Percentiles rank a stretch among this genome's conserved stretches.
Evolutionary conservation across 2,888 invertebrate genomes (phyloP).

Genomic region (Conistra vaccinii): DNA sequence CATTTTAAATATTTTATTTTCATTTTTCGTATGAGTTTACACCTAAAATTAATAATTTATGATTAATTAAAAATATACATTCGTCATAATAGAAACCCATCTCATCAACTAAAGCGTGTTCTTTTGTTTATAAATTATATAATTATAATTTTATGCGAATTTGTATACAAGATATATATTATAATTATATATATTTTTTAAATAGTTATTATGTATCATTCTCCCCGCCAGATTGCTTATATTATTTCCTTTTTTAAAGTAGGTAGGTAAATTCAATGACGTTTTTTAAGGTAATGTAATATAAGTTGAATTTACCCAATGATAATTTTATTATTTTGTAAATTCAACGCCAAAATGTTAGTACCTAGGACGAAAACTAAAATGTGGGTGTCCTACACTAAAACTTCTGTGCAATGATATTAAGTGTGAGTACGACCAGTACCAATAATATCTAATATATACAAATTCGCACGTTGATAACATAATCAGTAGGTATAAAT

Average conservation of each 20-base stretch:
- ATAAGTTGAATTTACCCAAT: no score
- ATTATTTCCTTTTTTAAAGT: not conserved
- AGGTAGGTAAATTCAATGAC: not conserved
- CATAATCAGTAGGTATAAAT: slow-evolving; percentile 4
- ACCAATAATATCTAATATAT: no score
- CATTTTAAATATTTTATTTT: slow-evolving; percentile 69
- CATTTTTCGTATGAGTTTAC: slow-evolving; percentile 71
- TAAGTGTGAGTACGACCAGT: no score
- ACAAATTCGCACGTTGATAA: slow-evolving; percentile 37
- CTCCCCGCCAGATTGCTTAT: not conserved
- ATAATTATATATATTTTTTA: not conserved
- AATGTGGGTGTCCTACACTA: not conserved
- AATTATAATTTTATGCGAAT: slow-evolving; percentile 25
- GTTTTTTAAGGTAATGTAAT: not conserved
- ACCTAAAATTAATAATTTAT: slow-evolving; percentile 71
- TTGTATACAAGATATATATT: slow-evolving; percentile 9
- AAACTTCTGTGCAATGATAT: no score
- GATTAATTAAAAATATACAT: slow-evolving; percentile 70
- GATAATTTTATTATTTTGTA: no score
- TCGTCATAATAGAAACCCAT: slow-evolving; percentile 67
- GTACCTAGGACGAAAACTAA: no score
- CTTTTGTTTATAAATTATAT: slow-evolving; percentile 12
- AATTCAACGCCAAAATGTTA: not conserved
- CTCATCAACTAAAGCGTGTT: slow-evolving; percentile 66
- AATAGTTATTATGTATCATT: not conserved